These are phyloP conservation scores for Ectropis grisescens DNA, from an alignment of 1,140 invertebrate genomes.

Conservation along the genomic window DNA sequence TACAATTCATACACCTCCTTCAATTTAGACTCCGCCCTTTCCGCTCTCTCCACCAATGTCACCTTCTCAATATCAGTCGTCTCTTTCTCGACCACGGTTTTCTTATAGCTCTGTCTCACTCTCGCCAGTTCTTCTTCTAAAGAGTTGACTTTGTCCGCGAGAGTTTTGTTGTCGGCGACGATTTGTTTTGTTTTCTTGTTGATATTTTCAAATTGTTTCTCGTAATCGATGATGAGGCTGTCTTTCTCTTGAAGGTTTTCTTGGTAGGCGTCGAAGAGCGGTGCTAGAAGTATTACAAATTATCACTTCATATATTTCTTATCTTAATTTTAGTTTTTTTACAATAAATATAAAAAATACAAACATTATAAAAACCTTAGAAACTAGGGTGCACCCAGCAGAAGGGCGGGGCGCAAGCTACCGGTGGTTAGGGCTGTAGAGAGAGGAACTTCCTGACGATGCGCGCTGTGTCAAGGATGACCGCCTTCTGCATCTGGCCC, in stretches of 20 bases:
- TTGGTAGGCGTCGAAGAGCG: constrained; percentile 78
- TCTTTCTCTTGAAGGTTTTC: constrained; percentile 78
- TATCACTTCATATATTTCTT: no score
- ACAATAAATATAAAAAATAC: no score
- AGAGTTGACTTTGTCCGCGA: constrained; percentile 56
- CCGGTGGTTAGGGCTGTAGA: no score
- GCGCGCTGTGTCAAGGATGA: no score
- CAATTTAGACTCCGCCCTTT: constrained; percentile 72
- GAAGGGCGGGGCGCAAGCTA: no score
- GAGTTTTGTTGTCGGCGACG: constrained; percentile 73
- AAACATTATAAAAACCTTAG: no score
- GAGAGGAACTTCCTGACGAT: no score
- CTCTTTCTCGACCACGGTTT: constrained; percentile 66
- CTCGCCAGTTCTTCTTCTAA: constrained; percentile 70
- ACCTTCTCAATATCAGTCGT: constrained; percentile 73
- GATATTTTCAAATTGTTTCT: constrained; percentile 73
- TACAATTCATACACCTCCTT: constrained; percentile 74
- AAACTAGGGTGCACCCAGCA: no score
- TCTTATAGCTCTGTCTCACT: constrained; percentile 64
- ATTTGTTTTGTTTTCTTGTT: constrained; percentile 75
- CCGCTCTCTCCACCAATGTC: constrained; percentile 67
- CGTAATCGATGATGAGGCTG: constrained; percentile 74
- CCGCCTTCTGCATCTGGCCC: no score
- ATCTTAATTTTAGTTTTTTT: no score
- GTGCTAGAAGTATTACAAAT: constrained; percentile 50